These are phyloP conservation scores for Acrocyrtus sp. DNA, from an alignment of 2,888 invertebrate genomes.

Conservation along the genomic window DNA sequence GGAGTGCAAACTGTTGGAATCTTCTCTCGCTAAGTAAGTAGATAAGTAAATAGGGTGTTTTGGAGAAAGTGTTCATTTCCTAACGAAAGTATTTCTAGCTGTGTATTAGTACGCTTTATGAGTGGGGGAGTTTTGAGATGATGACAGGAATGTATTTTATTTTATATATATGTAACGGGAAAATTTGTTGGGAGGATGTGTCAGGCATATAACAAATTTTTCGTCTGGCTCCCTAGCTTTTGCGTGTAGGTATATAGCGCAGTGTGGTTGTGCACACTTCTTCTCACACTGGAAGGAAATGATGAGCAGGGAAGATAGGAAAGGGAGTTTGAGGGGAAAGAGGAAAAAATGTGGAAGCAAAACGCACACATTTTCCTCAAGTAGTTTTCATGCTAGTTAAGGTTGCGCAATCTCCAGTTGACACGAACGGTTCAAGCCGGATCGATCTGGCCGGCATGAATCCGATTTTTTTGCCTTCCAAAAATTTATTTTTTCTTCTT, in stretches of 20 bases:
- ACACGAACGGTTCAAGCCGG: slow-evolving; percentile 57
- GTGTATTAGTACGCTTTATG: no score
- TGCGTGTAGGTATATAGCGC: no score
- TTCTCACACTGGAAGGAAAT: slow-evolving; percentile 9
- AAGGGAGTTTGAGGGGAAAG: neutral
- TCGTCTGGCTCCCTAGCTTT: no score
- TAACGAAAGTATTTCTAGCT: no score
- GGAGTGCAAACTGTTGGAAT: no score
- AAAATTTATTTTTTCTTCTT: neutral
- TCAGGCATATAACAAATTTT: neutral
- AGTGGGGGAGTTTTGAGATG: no score
- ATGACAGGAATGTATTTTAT: no score
- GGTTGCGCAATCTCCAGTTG: slow-evolving; percentile 62
- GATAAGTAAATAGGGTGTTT: no score
- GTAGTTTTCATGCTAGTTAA: slow-evolving; percentile 45
- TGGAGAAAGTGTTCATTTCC: no score
- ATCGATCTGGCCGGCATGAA: slow-evolving; percentile 61
- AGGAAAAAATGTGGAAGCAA: no score
- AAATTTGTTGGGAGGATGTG: slow-evolving; percentile 1
- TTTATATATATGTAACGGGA: no score
- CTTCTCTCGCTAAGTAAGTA: no score
- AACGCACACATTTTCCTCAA: slow-evolving; percentile 27
- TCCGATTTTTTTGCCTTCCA: slow-evolving; percentile 42
- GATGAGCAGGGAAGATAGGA: slow-evolving; percentile 8
- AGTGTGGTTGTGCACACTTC: neutral